These are phyloP conservation scores for Thamnophis elegans DNA, from an alignment of 2,797 vertebrate genomes.

Conservation along the genomic window DNA sequence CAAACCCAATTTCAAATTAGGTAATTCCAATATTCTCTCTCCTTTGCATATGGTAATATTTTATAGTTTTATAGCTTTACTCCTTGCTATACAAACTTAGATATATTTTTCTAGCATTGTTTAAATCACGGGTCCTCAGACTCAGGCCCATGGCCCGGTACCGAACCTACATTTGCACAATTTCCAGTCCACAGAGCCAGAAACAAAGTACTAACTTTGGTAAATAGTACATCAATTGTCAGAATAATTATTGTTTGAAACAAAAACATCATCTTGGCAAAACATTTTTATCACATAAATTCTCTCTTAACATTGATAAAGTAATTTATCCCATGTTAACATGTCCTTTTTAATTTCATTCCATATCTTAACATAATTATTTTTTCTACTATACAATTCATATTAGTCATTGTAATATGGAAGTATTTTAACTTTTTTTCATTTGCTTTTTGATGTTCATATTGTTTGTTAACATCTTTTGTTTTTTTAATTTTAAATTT, in stretches of 20 bases:
- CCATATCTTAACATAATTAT: not conserved
- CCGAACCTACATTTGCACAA: too few relatives aligned
- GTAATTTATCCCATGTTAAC: not conserved
- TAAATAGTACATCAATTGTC: not conserved
- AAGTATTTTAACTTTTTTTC: not conserved
- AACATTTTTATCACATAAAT: not conserved
- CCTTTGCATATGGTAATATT: not conserved
- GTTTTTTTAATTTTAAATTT: not conserved
- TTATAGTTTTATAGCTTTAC: not conserved
- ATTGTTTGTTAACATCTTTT: not conserved
- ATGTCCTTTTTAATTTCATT: not conserved
- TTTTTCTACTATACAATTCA: not conserved
- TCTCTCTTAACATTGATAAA: too few relatives aligned
- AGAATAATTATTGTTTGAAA: not conserved
- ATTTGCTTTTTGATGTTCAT: not conserved
- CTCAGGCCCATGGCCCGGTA: too few relatives aligned
- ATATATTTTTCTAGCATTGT: not conserved
- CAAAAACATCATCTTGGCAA: not conserved
- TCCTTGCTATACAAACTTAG: not conserved
- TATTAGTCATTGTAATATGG: not conserved
- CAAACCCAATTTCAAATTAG: not conserved
- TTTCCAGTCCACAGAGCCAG: not conserved
- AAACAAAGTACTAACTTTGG: not conserved
- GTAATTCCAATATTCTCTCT: not conserved
- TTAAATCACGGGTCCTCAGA: too few relatives aligned